Percentiles rank a stretch among this genome's conserved stretches.
Evolutionary conservation across 2,113 vertebrate species (phyloP).

Genomic region (Ptilorrhoa leucosticta): DNA sequence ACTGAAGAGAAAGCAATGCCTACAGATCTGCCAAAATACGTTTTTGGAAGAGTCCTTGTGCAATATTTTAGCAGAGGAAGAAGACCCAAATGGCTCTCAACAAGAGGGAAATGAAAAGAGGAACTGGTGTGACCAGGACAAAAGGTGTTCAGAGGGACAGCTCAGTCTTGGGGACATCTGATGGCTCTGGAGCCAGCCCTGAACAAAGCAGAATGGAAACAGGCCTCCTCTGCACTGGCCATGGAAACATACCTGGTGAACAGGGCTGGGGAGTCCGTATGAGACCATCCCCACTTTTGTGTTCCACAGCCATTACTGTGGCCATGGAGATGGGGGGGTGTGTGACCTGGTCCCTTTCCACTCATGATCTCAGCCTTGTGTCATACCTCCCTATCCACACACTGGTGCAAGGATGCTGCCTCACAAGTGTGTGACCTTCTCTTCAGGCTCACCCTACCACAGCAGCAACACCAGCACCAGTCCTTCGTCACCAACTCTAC

Average conservation of each 20-base stretch:
- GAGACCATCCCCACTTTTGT: background rate
- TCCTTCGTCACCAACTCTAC: background rate
- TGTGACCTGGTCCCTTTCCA: background rate
- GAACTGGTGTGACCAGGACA: background rate
- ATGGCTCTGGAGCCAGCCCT: background rate
- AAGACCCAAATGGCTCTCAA: background rate
- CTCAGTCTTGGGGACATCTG: background rate
- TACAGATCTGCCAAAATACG: background rate
- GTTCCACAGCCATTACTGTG: background rate
- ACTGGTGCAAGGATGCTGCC: background rate
- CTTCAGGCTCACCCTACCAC: background rate
- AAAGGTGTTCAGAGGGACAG: background rate
- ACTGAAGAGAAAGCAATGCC: background rate
- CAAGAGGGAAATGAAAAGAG: background rate
- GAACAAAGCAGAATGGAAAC: background rate
- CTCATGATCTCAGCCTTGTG: background rate
- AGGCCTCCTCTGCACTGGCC: background rate
- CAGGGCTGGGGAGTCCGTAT: background rate
- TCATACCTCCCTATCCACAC: background rate
- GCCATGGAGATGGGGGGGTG: background rate
- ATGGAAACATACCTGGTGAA: background rate
- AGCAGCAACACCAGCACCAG: background rate
- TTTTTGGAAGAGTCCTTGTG: background rate
- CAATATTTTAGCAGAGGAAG: background rate
- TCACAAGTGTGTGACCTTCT: rapidly evolving